Conservation (phyloP, 2,113 vertebrate species). For the Tympanuchus pallidicinctus region DNA sequence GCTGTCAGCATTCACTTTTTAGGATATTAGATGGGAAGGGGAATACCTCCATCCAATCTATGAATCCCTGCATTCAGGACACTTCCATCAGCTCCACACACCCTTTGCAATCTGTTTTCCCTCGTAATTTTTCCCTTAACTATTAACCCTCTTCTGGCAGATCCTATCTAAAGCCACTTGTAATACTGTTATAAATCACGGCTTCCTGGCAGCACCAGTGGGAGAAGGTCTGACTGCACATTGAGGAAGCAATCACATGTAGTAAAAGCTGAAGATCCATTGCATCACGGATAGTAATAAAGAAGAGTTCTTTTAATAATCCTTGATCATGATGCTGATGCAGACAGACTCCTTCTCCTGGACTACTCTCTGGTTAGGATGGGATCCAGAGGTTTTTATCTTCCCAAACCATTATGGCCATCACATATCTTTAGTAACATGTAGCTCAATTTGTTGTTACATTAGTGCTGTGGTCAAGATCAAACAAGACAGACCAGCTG, state of each 20-base stretch:
- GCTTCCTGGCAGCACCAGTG: neutral
- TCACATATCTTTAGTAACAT: accelerated
- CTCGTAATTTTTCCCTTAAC: neutral
- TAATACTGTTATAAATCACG: neutral
- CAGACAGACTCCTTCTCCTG: neutral
- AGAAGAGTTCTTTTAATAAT: neutral
- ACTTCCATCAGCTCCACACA: neutral
- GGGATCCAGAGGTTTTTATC: slow-evolving; percentile 12
- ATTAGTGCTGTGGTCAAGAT: neutral
- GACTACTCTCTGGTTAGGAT: neutral
- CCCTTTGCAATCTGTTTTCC: neutral
- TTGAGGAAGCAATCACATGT: neutral
- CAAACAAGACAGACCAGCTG: neutral
- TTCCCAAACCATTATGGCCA: neutral
- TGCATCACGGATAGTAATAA: neutral
- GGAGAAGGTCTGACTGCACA: neutral
- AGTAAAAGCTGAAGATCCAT: neutral
- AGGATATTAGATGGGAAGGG: neutral
- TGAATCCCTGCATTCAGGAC: neutral
- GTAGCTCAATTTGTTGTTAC: neutral
- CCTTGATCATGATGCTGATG: neutral
- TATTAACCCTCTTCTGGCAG: slow-evolving; percentile 33
- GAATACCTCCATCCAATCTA: neutral
- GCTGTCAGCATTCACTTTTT: neutral
- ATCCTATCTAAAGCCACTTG: neutral